Evolutionary conservation across 2,113 vertebrate genomes (phyloP), one percentile per base, ranked within the genome.

Genomic region (Myotis yumanensis): DNA sequence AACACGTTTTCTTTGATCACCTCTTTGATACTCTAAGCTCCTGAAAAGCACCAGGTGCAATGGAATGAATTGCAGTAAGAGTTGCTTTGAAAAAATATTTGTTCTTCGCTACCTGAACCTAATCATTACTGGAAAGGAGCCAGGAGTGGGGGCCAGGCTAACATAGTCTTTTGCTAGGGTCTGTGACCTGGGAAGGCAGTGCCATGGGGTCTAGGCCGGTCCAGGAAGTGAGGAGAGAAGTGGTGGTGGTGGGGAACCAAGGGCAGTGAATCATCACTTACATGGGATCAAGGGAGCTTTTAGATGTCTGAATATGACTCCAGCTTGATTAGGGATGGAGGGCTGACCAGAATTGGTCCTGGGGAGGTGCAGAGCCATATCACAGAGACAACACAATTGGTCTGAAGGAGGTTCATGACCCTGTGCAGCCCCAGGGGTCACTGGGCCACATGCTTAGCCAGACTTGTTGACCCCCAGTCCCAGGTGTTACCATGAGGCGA

Each of bases 71-170:
- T 73, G 30, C 46, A 84, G 4, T 48, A 62, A 59, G 87, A 73
- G 28, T 77, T 76, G 40, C 82, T 96, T 89, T 86, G 77, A 46
- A 57, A 90, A 73, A 51, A 22, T 28, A 40, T 18, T 85, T 87
- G 46, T 66, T 85, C 52, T 54, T 90, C 66, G 71, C 59, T 77
- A 0, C 30, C 40, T 20, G 46, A 91, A 43, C 46, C 59, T 87
- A 22, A 46, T 72, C 20, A 6, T 79, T 64, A 5, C 43, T 81
- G 76, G 66, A 52, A 59, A 87, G 12, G 81, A 94, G 52, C 16
- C 46, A 4, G 16, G 35, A 66, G 30, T 52, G 15, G n/a, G 23
- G 25, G 30, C 11, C 2, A 57, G 85, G 81, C 5, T 89, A 3
- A 40, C 7, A 15, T 1, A 20, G 52, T 64, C 5, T 23, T 28